Evolutionary conservation across 1,140 invertebrate species (phyloP), one percentile per base, ranked within the genome.

Genomic region (Drosophila burlai): DNA sequence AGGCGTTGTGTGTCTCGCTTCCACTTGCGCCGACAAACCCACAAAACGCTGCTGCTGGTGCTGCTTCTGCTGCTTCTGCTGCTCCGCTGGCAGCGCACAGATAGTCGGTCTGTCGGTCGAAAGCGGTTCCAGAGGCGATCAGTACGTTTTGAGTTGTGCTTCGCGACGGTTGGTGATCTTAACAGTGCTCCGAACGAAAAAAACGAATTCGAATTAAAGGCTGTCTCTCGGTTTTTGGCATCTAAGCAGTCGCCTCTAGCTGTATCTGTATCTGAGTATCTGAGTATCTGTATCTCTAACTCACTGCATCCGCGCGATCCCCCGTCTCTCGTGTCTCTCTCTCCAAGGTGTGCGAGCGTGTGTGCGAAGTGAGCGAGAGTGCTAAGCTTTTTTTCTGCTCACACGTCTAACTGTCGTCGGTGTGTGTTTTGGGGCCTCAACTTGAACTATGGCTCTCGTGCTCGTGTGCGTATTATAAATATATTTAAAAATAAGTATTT

Each of bases 121-220:
- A 91, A 91, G 90, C 77, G 63, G 75, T 85, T 91, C 80, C 90
- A 92, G 90, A 77, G 75, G 24, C 75, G 90, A 92, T 92, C 90
- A 92, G 90, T 92, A 87, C 83, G 90, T 87, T 91, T 92, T 87
- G 91, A 90, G 90, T 92, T 91, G 85, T 92, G 84, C 76, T 92
- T 76, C 85, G 90, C 90, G 82, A 86, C 91, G 91, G 90, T 91
- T 91, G 86, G 64, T 79, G 74, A 91, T 91, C 85, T 90, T 78
- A 73, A 73, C 63, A 89, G 71, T 80, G 71, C 80, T 83, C 76
- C 69, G 65, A 78, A 78, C 42, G 54, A 57, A 57, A 40, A 24
- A 57, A 11, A 40, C 54, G 54, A 57, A 40, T 40, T 43, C 55
- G 66, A 81, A 76, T 42, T 83, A 75, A 58, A 76, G 54, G 47